phyloP scores from a whole-genome alignment of 2,888 invertebrate genomes.

The Xanthorhoe designata region DNA sequence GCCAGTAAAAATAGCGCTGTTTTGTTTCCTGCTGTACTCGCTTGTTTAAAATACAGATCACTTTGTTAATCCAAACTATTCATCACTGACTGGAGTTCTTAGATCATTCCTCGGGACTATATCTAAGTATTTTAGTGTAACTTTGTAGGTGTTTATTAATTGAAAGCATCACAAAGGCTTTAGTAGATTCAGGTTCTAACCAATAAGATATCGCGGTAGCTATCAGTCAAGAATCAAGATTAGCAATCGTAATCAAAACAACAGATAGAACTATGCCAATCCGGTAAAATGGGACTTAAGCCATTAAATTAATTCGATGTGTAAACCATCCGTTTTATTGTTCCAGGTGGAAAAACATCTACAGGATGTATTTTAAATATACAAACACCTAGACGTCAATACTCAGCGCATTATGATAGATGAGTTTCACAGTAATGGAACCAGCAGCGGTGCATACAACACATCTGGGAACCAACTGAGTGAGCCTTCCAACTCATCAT shows the following conservation, averaged over 20 bases:
- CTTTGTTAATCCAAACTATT: not conserved
- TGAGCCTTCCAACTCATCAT: slow-evolving; percentile 55
- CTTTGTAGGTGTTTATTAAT: not conserved
- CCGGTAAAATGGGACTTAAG: too few relatives aligned
- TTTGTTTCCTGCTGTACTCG: not conserved
- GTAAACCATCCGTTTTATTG: slow-evolving; percentile 24
- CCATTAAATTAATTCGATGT: not conserved
- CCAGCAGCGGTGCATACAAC: slow-evolving; percentile 46
- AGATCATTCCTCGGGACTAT: not conserved
- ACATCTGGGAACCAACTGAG: slow-evolving; percentile 44
- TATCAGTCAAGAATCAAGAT: too few relatives aligned
- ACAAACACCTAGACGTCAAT: slow-evolving; percentile 21
- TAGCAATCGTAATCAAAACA: too few relatives aligned
- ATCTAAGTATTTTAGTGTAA: not conserved
- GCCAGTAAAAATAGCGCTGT: not conserved
- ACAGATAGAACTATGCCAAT: too few relatives aligned
- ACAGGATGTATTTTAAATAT: slow-evolving; percentile 18
- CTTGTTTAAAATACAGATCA: not conserved
- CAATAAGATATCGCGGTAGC: too few relatives aligned
- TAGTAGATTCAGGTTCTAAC: too few relatives aligned
- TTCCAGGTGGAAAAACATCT: slow-evolving; percentile 32
- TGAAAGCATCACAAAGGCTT: not conserved
- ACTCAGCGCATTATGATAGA: slow-evolving; percentile 60
- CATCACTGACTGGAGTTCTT: slow-evolving; percentile 4
- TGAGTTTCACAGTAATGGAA: slow-evolving; percentile 54